A percentile compares a stretch with the other conserved stretches of the same genome.
Evolutionary conservation across 92 coral and sea anemone species (phyloP).

Genomic region (Hydrozoanthus gracilis): DNA sequence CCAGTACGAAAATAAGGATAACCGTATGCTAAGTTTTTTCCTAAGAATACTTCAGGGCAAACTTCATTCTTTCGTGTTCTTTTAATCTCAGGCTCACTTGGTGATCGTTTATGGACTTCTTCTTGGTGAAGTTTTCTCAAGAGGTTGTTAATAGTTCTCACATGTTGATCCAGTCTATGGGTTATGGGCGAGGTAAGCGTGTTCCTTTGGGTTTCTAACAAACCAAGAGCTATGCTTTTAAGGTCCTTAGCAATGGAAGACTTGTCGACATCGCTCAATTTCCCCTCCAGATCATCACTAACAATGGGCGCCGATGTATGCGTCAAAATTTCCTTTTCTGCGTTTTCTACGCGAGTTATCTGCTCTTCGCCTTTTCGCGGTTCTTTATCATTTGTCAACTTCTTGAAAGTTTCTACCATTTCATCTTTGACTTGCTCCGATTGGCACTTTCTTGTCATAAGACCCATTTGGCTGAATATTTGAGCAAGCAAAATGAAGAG

Average conservation of each 20-base stretch:
- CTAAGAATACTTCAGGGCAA: slow-evolving; percentile 92
- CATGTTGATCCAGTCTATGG: slow-evolving; percentile 70
- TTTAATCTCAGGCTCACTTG: background rate
- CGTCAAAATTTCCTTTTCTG: background rate
- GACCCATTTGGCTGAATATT: slow-evolving; percentile 75
- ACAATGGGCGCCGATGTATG: background rate
- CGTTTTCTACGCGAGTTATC: background rate
- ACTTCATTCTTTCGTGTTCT: slow-evolving; percentile 62
- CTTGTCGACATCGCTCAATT: slow-evolving; percentile 34
- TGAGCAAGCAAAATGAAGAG: slow-evolving; percentile 66
- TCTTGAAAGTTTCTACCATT: slow-evolving; percentile 30
- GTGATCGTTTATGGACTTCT: slow-evolving; percentile 22
- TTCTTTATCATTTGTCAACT: slow-evolving; percentile 8
- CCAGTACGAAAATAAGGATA: slow-evolving; percentile 96
- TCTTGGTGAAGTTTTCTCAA: slow-evolving; percentile 56
- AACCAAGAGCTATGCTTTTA: slow-evolving; percentile 59
- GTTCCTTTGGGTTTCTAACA: slow-evolving; percentile 66
- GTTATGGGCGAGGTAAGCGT: slow-evolving; percentile 47
- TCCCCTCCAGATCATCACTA: slow-evolving; percentile 9
- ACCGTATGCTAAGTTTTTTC: slow-evolving; percentile 78
- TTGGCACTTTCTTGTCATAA: slow-evolving; percentile 52
- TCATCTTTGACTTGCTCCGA: slow-evolving; percentile 53
- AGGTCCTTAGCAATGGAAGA: slow-evolving; percentile 52
- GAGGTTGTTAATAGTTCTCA: slow-evolving; percentile 54
- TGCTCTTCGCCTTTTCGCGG: background rate